Conservation (phyloP, 1,140 invertebrate genomes). For the Achroia grisella region DNA sequence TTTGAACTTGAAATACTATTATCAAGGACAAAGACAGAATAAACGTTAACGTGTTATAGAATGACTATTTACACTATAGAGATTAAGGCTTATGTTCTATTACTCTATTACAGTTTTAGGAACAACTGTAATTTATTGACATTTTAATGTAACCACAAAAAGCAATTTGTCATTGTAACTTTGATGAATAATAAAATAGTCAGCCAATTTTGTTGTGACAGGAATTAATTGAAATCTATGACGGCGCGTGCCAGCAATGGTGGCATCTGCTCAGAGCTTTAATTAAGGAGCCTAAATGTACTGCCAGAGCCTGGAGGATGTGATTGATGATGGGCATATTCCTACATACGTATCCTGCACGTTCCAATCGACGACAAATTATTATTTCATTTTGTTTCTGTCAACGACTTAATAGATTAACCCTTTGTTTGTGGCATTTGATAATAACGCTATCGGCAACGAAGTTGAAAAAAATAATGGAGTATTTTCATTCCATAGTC, state of each 20-base stretch:
- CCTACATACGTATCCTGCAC: constrained; percentile 10
- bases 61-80: too few species aligned
- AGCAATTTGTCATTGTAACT: constrained; percentile 24
- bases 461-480: neutral
- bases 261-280: constrained; percentile 55
- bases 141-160: neutral
- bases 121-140: too few species aligned
- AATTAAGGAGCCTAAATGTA: constrained; percentile 68
- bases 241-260: constrained; percentile 31
- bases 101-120: too few species aligned
- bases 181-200: constrained; percentile 41
- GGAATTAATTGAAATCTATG: constrained; percentile 68
- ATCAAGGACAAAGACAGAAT: too few species aligned
- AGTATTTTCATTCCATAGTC: neutral
- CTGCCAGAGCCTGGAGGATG: constrained; percentile 42
- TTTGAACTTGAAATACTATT: too few species aligned
- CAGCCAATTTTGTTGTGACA: constrained; percentile 53
- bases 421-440: constrained; percentile 15
- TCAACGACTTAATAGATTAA: constrained; percentile 30
- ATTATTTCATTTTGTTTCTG: constrained; percentile 41
- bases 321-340: constrained; percentile 47
- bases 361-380: constrained; percentile 25
- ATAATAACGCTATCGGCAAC: neutral
- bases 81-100: too few species aligned
- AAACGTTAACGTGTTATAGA: too few species aligned